Percentiles rank a stretch among this genome's conserved stretches.
phyloP scores from a whole-genome alignment of 2,888 invertebrate genomes.

The Cataglyphis rosenhaueri region DNA sequence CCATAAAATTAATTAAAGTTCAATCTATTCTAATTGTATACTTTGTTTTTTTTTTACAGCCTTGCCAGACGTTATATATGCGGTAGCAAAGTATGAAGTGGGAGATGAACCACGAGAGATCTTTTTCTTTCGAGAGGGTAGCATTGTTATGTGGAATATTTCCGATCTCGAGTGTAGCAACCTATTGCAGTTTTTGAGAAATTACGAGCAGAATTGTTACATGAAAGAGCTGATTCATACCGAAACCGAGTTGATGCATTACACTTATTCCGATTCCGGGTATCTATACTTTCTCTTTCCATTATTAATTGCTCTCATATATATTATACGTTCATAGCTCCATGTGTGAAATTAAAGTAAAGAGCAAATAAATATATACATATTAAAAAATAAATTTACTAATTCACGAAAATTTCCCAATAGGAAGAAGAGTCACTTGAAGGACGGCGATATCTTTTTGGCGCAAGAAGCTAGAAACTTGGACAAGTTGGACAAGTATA shows the following conservation, averaged over 20 bases:
- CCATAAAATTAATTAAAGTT: constrained; percentile 17
- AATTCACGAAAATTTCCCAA: background rate
- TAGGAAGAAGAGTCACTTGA: constrained; percentile 85
- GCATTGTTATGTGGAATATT: constrained; percentile 96
- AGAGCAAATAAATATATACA: background rate
- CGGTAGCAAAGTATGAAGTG: constrained; percentile 93
- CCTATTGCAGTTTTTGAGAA: constrained; percentile 90
- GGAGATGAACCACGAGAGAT: constrained; percentile 93
- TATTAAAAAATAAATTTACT: background rate
- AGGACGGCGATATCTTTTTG: constrained; percentile 86
- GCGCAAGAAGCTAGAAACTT: constrained; percentile 88
- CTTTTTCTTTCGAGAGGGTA: constrained; percentile 96
- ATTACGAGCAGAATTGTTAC: constrained; percentile 91
- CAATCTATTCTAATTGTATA: background rate
- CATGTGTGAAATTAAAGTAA: background rate
- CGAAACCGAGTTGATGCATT: constrained; percentile 95
- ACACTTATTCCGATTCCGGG: constrained; percentile 88
- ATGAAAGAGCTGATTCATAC: constrained; percentile 89
- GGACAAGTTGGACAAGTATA: constrained; percentile 96
- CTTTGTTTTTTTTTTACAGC: constrained; percentile 78
- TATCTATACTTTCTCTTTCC: constrained; percentile 71
- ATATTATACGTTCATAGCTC: background rate
- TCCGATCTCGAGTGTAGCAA: constrained; percentile 92
- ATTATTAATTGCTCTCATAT: background rate
- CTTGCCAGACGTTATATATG: constrained; percentile 92